These are phyloP conservation scores for Chaetodon trifascialis DNA, from an alignment of 2,113 vertebrate genomes.

Conservation along the genomic window DNA sequence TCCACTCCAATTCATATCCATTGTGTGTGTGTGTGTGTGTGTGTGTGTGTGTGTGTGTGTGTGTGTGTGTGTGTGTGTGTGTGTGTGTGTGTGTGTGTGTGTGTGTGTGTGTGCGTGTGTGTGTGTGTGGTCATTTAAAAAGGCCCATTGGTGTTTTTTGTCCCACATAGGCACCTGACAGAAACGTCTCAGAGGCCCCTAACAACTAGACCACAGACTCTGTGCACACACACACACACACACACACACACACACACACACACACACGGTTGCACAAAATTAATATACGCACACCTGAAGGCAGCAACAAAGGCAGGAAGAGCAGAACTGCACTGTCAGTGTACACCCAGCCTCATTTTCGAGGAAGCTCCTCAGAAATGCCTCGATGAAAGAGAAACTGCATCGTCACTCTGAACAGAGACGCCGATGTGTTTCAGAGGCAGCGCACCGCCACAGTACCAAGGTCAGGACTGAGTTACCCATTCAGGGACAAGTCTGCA, in stretches of 20 bases:
- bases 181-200: slow-evolving; percentile 53
- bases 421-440: slow-evolving; percentile 63
- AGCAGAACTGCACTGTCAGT: slow-evolving; percentile 10
- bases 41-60: slow-evolving; percentile 10
- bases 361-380: slow-evolving; percentile 10
- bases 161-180: slow-evolving; percentile 64
- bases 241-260: neutral
- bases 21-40: slow-evolving; percentile 33
- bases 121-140: slow-evolving; percentile 36
- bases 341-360: neutral
- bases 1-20: slow-evolving; percentile 59
- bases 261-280: neutral
- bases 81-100: slow-evolving; percentile 23
- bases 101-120: slow-evolving; percentile 4
- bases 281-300: neutral
- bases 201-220: slow-evolving; percentile 26
- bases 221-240: neutral
- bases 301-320: slow-evolving; percentile 26
- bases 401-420: slow-evolving; percentile 67
- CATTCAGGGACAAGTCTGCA: slow-evolving; percentile 6
- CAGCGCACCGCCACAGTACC: neutral
- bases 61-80: slow-evolving; percentile 17
- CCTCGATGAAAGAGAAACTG: slow-evolving; percentile 54
- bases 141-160: slow-evolving; percentile 45
- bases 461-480: slow-evolving; percentile 43